phyloP scores from a whole-genome alignment of 2,113 vertebrate species.

The Misgurnus anguillicaudatus region DNA sequence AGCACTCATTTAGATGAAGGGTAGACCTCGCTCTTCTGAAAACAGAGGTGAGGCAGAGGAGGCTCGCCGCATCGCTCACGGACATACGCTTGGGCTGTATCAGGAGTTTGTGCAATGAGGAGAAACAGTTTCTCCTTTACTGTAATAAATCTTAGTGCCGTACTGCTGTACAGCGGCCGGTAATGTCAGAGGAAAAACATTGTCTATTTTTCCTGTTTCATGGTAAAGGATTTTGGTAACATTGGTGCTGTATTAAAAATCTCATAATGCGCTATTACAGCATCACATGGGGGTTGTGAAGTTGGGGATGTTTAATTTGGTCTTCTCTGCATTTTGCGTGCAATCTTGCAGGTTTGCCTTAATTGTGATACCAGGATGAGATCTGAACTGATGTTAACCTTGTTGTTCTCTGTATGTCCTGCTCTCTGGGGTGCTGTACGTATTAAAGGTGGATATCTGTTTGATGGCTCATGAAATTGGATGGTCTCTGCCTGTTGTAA shows the following conservation, averaged over 20 bases:
- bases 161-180: neutral
- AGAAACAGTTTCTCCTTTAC: conserved; percentile 19
- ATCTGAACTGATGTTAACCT: neutral
- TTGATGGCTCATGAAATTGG: conserved; percentile 74
- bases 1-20: conserved; percentile 22
- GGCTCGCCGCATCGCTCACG: conserved; percentile 15
- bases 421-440: conserved; percentile 25
- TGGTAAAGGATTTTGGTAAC: conserved; percentile 22
- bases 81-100: conserved; percentile 32
- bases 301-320: neutral
- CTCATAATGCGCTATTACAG: conserved; percentile 1
- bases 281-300: neutral
- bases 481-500: conserved; percentile 58
- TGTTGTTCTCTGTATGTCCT: neutral
- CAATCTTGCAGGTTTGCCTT: too few species aligned
- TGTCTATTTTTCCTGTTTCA: conserved; percentile 1
- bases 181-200: conserved; percentile 26
- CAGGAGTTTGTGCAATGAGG: conserved; percentile 25
- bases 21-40: conserved; percentile 13
- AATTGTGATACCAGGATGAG: neutral
- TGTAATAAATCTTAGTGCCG: conserved; percentile 10
- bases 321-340: too few species aligned
- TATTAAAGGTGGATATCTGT: conserved; percentile 45
- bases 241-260: conserved; percentile 44
- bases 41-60: conserved; percentile 37